Evolutionary conservation across 2,797 vertebrate genomes (phyloP).

Genomic region (Arctocebus calabarensis): DNA sequence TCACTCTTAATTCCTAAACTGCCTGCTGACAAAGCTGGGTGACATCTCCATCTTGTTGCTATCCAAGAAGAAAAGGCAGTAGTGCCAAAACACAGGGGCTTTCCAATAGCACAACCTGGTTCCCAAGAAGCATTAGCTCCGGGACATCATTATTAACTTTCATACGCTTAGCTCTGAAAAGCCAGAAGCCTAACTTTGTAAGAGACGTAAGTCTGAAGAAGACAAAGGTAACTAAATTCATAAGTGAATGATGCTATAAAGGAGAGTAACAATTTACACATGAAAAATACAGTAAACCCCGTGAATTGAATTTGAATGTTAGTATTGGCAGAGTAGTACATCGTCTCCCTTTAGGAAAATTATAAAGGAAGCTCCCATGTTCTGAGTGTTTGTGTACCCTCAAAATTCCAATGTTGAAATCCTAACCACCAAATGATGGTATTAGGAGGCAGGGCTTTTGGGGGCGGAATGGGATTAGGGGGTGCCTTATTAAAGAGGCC

Average conservation of each 20-base stretch:
- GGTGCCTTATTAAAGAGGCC: no score
- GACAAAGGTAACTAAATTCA: background rate
- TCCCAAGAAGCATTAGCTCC: conserved; percentile 23
- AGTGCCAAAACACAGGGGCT: background rate
- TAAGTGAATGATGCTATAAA: conserved; percentile 18
- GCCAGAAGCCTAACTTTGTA: background rate
- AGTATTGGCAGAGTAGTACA: background rate
- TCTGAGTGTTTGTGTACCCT: no score
- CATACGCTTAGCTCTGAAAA: background rate
- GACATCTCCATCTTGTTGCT: background rate
- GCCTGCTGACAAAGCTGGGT: background rate
- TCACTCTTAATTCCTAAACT: conserved; percentile 34
- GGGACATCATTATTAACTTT: background rate
- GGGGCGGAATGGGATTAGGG: no score
- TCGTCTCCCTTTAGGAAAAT: conserved; percentile 7
- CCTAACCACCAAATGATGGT: no score
- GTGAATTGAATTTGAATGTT: conserved; percentile 4
- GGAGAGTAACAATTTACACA: background rate
- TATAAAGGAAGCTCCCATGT: background rate
- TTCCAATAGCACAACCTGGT: background rate
- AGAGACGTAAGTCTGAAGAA: background rate
- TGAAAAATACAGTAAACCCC: background rate
- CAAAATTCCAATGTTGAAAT: no score
- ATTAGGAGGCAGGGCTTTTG: no score
- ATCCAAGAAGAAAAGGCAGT: conserved; percentile 3